phyloP scores from a whole-genome alignment of 23 tunicate species.

The Pegea sp. region DNA sequence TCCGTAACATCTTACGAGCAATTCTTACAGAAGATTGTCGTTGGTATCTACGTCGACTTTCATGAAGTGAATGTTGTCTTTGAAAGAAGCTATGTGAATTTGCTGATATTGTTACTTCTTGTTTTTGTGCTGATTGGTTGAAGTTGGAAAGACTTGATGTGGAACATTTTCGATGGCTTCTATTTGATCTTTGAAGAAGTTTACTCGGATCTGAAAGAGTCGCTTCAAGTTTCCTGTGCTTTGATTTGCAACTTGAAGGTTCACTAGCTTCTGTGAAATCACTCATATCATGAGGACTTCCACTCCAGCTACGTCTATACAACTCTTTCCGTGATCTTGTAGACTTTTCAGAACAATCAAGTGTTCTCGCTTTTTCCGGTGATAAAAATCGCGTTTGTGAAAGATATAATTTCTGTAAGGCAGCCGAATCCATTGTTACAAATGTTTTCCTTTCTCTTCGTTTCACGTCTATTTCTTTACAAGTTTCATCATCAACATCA shows the following conservation, averaged over 20 bases:
- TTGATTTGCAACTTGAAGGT: not conserved
- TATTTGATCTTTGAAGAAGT: not conserved
- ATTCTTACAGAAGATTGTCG: slow-evolving; percentile 44
- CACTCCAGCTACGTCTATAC: slow-evolving; percentile 43
- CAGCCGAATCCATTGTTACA: not conserved
- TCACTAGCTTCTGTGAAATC: not conserved
- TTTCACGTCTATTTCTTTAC: not conserved
- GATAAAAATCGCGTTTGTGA: no score
- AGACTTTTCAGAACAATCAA: not conserved
- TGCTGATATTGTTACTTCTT: slow-evolving; percentile 1
- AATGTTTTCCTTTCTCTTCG: not conserved
- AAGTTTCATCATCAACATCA: not conserved
- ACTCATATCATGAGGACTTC: slow-evolving; percentile 4
- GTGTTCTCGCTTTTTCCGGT: not conserved
- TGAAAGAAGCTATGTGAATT: not conserved
- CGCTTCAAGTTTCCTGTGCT: not conserved
- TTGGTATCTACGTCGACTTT: slow-evolving; percentile 1
- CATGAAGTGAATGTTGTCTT: not conserved
- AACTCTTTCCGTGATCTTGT: slow-evolving; percentile 19
- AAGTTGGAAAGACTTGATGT: no score
- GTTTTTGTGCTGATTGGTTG: not conserved
- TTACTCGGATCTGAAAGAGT: not conserved
- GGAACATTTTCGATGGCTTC: no score
- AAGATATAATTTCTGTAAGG: no score
- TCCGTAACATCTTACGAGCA: slow-evolving; percentile 36